Percentiles rank a stretch among this genome's conserved stretches.
Evolutionary conservation across 1,140 invertebrate species (phyloP).

Genomic region (Drosophila sp.): DNA sequence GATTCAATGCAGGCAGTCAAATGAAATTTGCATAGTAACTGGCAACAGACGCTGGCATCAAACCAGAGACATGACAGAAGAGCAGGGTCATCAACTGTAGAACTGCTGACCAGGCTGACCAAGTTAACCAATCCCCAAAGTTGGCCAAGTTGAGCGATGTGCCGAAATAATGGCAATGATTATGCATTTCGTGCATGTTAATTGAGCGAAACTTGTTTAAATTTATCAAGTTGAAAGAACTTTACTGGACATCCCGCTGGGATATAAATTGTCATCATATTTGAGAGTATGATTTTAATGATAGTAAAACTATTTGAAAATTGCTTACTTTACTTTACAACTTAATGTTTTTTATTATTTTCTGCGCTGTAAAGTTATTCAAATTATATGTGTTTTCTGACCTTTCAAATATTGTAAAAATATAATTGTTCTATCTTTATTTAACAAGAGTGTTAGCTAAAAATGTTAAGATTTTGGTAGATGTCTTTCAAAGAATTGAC

Average conservation of each 20-base stretch:
- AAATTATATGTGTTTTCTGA: too few relatives aligned
- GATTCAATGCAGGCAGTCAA: constrained; percentile 44
- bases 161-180: constrained; percentile 35
- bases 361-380: too few relatives aligned
- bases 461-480: too few relatives aligned
- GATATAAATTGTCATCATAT: constrained; percentile 2
- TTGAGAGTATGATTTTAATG: not conserved
- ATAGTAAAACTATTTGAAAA: too few relatives aligned
- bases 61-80: constrained; percentile 2
- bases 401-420: too few relatives aligned
- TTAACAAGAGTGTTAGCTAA: too few relatives aligned
- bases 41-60: constrained; percentile 24
- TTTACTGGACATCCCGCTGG: not conserved
- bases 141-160: constrained; percentile 10
- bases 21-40: constrained; percentile 59
- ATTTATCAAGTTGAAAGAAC: constrained; percentile 9
- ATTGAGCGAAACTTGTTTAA: constrained; percentile 27
- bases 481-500: too few relatives aligned
- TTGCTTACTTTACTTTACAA: too few relatives aligned
- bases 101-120: constrained; percentile 40
- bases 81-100: constrained; percentile 16
- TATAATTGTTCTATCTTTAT: too few relatives aligned
- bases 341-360: too few relatives aligned
- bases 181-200: constrained; percentile 37
- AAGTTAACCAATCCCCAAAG: not conserved